Evolutionary conservation across 2,888 invertebrate species (phyloP).

Genomic region (Nezara viridula): DNA sequence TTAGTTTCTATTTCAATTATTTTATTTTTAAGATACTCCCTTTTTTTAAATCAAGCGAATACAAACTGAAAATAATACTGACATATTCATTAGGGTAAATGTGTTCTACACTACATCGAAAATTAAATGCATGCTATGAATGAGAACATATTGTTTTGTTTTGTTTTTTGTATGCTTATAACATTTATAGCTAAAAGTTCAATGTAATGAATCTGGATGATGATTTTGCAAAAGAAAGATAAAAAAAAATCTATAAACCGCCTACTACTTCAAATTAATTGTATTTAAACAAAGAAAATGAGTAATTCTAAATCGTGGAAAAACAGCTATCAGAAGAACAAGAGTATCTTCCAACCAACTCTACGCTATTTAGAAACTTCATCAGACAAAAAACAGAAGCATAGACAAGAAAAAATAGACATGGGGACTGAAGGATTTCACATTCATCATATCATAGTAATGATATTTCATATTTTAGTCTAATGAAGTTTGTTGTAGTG

Average conservation of each 20-base stretch:
- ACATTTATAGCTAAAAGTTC: neutral
- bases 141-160: neutral
- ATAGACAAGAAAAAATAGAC: neutral
- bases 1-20: no score
- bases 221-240: neutral
- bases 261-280: neutral
- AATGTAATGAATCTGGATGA: neutral
- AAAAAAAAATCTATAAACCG: neutral
- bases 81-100: neutral
- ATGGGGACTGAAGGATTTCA: neutral
- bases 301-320: no score
- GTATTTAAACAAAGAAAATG: no score
- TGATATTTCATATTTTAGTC: neutral
- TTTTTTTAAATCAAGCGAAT: neutral
- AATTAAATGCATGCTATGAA: neutral
- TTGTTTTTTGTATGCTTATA: neutral
- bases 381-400: neutral
- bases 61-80: neutral
- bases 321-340: no score
- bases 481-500: neutral
- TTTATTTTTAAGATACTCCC: no score
- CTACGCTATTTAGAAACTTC: no score
- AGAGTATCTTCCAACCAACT: no score
- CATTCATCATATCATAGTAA: conserved; percentile 17
- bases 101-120: neutral